Percentiles rank a stretch among this genome's conserved stretches.
These are phyloP conservation scores for Carabus problematicus DNA, from an alignment of 2,888 invertebrate species.

Conservation along the genomic window DNA sequence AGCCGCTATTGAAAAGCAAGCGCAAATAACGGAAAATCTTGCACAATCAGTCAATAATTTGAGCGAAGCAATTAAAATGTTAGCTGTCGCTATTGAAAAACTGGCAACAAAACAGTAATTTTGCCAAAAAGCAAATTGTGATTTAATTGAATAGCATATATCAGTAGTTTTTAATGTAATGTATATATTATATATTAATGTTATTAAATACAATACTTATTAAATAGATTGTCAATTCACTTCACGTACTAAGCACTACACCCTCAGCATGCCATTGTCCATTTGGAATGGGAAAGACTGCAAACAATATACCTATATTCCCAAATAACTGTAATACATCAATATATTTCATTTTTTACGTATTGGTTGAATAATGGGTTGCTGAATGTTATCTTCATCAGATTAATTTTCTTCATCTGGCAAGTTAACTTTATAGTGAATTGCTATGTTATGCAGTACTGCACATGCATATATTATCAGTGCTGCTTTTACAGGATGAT, in stretches of 20 bases:
- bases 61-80: not conserved
- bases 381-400: not conserved
- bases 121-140: too few species aligned
- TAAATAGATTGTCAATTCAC: constrained; percentile 1
- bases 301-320: not conserved
- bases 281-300: not conserved
- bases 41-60: not conserved
- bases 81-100: not conserved
- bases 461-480: constrained; percentile 15
- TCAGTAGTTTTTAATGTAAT: too few species aligned
- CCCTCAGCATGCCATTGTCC: not conserved
- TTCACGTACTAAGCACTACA: not conserved
- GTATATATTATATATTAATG: not conserved
- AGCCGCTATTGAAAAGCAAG: not conserved
- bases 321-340: not conserved
- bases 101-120: too few species aligned
- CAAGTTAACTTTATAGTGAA: not conserved
- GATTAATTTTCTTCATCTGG: not conserved
- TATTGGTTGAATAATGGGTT: constrained; percentile 5
- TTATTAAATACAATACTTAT: not conserved
- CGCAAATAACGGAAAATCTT: too few species aligned
- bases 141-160: not conserved
- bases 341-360: not conserved
- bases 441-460: constrained; percentile 16
- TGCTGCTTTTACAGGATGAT: constrained; percentile 12